Conservation (phyloP, 2,113 vertebrate species). For the Mirza zaza region DNA sequence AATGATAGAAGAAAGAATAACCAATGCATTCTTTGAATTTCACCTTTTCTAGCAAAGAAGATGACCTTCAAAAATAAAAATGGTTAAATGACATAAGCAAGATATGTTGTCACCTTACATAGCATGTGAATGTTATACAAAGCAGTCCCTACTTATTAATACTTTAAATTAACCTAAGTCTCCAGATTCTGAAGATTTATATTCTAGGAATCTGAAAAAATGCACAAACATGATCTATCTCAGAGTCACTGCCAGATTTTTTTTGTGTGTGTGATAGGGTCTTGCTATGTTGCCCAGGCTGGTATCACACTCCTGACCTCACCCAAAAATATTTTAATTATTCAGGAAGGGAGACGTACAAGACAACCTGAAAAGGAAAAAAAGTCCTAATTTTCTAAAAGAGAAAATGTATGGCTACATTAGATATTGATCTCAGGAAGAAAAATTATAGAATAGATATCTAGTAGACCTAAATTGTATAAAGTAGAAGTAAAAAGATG, state of each 20-base stretch:
- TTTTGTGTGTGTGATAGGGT: too few relatives aligned
- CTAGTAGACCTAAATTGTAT: neutral
- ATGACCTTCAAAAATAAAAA: neutral
- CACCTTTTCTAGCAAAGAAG: constrained; percentile 1
- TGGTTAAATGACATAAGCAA: neutral
- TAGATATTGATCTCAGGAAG: neutral
- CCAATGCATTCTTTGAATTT: neutral
- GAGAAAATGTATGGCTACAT: neutral
- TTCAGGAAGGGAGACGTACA: neutral
- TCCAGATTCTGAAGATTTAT: neutral
- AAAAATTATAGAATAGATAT: neutral
- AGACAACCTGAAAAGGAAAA: neutral
- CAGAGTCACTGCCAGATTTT: neutral
- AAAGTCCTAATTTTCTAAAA: neutral
- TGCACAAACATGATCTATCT: neutral
- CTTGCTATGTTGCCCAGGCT: too few relatives aligned
- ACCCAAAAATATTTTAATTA: neutral
- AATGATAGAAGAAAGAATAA: neutral
- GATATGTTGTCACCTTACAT: neutral
- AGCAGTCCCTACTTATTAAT: neutral
- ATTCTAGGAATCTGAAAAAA: neutral
- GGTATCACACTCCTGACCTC: too few relatives aligned
- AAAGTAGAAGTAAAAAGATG: neutral
- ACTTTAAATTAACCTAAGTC: neutral
- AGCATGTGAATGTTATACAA: neutral